Evolutionary conservation across 2,113 vertebrate species (phyloP).

Genomic region (Cynopterus brachyotis): DNA sequence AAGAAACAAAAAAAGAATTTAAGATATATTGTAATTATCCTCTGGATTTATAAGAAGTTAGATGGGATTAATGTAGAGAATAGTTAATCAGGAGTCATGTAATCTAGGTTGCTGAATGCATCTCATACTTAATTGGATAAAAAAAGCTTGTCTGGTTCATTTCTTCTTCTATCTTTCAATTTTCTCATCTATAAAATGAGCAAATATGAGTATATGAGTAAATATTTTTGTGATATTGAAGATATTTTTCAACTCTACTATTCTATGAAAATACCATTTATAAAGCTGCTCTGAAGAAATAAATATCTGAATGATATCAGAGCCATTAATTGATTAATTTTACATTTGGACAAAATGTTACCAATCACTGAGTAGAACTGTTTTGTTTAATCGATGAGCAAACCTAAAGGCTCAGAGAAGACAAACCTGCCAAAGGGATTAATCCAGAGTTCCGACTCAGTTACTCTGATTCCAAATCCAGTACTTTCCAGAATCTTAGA

Average conservation of each 20-base stretch:
- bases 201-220: background rate
- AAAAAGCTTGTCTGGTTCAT: background rate
- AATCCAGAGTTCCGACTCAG: background rate
- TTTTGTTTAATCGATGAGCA: background rate
- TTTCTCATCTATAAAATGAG: background rate
- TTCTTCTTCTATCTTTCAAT: background rate
- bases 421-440: background rate
- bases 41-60: background rate
- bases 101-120: background rate
- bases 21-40: background rate
- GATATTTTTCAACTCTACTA: background rate
- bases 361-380: background rate
- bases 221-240: background rate
- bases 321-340: background rate
- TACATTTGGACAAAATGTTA: background rate
- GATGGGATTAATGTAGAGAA: background rate
- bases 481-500: background rate
- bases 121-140: background rate
- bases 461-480: background rate
- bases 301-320: background rate
- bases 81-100: background rate
- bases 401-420: background rate
- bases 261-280: background rate
- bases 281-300: background rate
- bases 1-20: background rate